Evolutionary conservation across 2,113 vertebrate genomes (phyloP), one percentile per base, ranked within the genome.

Genomic region (Vicugna pacos): DNA sequence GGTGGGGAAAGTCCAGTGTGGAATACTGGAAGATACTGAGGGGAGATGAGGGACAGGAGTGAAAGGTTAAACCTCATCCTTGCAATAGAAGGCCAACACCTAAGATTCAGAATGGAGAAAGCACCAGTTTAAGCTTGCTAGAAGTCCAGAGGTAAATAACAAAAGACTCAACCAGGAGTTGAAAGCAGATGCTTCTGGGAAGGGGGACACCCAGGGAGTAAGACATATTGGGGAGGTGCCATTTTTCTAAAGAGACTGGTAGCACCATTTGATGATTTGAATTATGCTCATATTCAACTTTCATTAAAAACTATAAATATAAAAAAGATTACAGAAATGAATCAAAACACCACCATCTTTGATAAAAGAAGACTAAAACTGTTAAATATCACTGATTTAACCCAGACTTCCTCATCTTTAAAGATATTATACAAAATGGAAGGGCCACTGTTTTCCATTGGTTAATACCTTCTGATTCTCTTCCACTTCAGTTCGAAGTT

Each of bases 391-490:
- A 88, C 9, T 24, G 5, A 60, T 83, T 80, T 84, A 94, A 95
- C 50, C 70, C 65, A 91, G 19, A 90, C 30, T 84, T 95, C 12
- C 32, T 70, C 24, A 58, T 89, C n/a, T 88, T 81, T 80, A 85
- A 84, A 94, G 8, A 48, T 65, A 54, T 1, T 64, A 76, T 30
- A 92, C 52, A 84, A 85, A 76, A 88, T 32, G 94, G 7, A 94
- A 70, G 65, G 6, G 3, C 30, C 32, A 67, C 19, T 65, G n/a
- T 86, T 89, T 97, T 95, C 80, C 32, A 94, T 2, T 62, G 87
- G 65, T 77, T 38, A n/a, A 95, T 99, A 99, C 99, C 99, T 99
- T 99, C 96, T 99, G 99, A 98, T 99, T 99, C 89, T 99, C 99
- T 95, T 99, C 99, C 26, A 99, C 99, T 98, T 99, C 99, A 76